Base-by-base conservation (phyloP, 2,113 vertebrate genomes). In the Megaleporinus macrocephalus region DNA sequence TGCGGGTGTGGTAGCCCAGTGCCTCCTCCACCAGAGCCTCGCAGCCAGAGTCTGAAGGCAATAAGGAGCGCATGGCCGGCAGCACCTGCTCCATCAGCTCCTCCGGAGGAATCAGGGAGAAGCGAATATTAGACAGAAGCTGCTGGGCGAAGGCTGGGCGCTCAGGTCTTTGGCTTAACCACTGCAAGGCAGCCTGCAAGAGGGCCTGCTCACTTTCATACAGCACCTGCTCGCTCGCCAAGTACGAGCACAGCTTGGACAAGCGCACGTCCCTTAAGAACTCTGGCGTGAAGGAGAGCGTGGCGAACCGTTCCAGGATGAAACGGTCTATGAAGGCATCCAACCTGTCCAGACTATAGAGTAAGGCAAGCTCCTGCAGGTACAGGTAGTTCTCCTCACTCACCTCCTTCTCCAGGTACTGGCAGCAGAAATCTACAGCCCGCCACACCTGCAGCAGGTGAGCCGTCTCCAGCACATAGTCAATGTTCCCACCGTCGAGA, bases 371-470 rank as follows among this genome's bases (percentile, higher is more conserved):
- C 80, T 97, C 94, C 81, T 99, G 98, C 57, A 99, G 94, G 91
- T 97, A 96, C 70, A 99, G 90, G 83, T 97, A 98, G 85, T 97
- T 99, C 85, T 98, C 97, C 87, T 98, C 96, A 0, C 91, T 97
- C 86, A 98, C 96, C 73, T 98, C 96, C 26, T 91, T 94, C 92
- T 98, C 96, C 89, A 99, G 90, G 77, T 96, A 98, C 92, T 98
- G 96, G 0, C 97, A 98, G 88, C 98, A 99, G 92, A 99, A 97
- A 85, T 99, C 98, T 2, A 99, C 97, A 59, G 87, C 96, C 9
- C 92, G 94, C 96, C 96, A 96, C 86, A 98, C 95, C 94, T 99
- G 98, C 83, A 99, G 92, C 72, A 98, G 93, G 87, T 98, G 97
- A 3, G 97, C 96, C 0, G 96, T 97, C 89, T 98, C 95, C 1